Evolutionary conservation across 2,797 vertebrate species (phyloP).

Genomic region (Semaprochilodus insignis): DNA sequence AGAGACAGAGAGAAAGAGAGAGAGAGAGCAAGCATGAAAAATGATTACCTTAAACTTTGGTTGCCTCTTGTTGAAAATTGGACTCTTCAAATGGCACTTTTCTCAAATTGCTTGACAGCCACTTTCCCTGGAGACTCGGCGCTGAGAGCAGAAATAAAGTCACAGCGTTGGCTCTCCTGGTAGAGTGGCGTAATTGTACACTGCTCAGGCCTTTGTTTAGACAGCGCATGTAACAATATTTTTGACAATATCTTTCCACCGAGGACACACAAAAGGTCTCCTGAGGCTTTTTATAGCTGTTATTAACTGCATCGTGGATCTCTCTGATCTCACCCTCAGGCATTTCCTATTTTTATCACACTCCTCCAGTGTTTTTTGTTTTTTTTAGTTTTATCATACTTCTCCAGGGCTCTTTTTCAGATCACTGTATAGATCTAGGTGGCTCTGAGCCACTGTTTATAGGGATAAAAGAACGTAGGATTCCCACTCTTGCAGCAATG

Average conservation of each 20-base stretch:
- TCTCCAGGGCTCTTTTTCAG: background rate
- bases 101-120: constrained; percentile 65
- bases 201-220: constrained; percentile 35
- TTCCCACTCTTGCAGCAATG: background rate
- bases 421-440: background rate
- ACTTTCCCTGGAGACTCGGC: constrained; percentile 45
- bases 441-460: constrained; percentile 11
- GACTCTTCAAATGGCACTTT: constrained; percentile 65
- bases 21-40: constrained; percentile 59
- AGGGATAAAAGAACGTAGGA: constrained; percentile 8
- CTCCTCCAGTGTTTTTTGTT: background rate
- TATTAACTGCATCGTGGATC: constrained; percentile 37
- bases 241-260: constrained; percentile 23
- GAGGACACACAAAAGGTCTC: constrained; percentile 19
- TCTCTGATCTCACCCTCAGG: constrained; percentile 48
- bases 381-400: constrained; percentile 11
- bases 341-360: constrained; percentile 15
- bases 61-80: constrained; percentile 66
- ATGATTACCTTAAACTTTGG: constrained; percentile 65
- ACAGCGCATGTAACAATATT: constrained; percentile 29
- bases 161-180: constrained; percentile 20
- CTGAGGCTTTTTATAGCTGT: constrained; percentile 25
- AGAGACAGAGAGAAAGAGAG: constrained; percentile 13
- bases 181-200: constrained; percentile 44
- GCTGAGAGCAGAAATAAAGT: constrained; percentile 45